phyloP scores from a whole-genome alignment of 2,797 vertebrate species.

The Trichosurus vulpecula region DNA sequence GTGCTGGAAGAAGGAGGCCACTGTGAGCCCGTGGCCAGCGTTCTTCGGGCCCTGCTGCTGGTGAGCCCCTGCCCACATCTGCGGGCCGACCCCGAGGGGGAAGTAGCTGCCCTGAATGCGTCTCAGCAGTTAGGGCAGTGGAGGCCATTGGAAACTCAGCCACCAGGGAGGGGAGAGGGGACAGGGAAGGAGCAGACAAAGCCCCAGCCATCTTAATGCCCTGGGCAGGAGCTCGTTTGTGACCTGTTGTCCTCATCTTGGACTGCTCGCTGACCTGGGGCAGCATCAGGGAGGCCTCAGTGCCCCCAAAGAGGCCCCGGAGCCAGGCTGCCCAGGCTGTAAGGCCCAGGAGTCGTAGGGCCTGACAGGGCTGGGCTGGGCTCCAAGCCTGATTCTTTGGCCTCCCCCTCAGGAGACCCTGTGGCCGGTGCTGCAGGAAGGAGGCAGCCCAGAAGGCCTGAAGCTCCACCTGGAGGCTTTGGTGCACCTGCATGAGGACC shows the following conservation, averaged over 20 bases:
- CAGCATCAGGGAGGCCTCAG: neutral
- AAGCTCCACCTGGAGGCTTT: conserved; percentile 87
- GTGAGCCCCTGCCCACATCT: conserved; percentile 73
- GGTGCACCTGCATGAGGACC: conserved; percentile 75
- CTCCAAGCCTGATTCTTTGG: conserved; percentile 31
- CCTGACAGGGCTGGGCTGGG: neutral
- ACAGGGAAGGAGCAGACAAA: neutral
- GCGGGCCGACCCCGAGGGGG: too few relatives aligned
- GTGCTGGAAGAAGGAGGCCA: conserved; percentile 66
- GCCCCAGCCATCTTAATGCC: too few relatives aligned
- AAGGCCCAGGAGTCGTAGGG: neutral
- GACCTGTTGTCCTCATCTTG: too few relatives aligned
- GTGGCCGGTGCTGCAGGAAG: conserved; percentile 80
- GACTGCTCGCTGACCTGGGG: too few relatives aligned
- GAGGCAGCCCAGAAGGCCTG: conserved; percentile 83
- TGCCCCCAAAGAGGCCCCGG: neutral
- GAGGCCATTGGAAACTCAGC: neutral
- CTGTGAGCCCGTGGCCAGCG: conserved; percentile 51
- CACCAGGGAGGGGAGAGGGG: neutral
- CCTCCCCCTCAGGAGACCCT: conserved; percentile 82
- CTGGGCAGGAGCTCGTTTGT: neutral
- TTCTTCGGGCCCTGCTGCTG: conserved; percentile 84
- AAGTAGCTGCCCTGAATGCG: too few relatives aligned
- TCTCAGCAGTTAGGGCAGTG: neutral
- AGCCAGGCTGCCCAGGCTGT: neutral